phyloP scores from a whole-genome alignment of 2,113 vertebrate genomes.

The Garra rufa region DNA sequence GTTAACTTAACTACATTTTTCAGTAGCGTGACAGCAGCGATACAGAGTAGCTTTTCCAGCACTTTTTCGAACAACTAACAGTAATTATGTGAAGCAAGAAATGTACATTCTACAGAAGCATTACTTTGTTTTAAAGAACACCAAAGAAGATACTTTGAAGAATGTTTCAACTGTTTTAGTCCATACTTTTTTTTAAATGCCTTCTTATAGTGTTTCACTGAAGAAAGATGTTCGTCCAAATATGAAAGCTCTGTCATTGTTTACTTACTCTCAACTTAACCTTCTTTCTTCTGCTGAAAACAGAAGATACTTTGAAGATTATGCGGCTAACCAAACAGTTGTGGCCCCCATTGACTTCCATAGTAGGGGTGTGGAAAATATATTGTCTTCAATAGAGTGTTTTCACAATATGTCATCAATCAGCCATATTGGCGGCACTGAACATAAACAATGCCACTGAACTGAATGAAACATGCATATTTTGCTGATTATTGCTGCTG shows the following conservation, averaged over 20 bases:
- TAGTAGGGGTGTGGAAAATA: too few relatives aligned
- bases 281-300: not conserved
- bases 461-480: too few relatives aligned
- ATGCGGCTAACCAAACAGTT: too few relatives aligned
- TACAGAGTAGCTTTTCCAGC: not conserved
- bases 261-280: not conserved
- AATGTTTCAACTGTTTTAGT: not conserved
- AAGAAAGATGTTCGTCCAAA: not conserved
- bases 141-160: not conserved
- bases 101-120: not conserved
- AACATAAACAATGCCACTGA: too few relatives aligned
- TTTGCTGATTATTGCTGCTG: too few relatives aligned
- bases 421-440: too few relatives aligned
- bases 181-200: not conserved
- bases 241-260: not conserved
- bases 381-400: too few relatives aligned
- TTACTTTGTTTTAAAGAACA: not conserved
- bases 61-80: not conserved
- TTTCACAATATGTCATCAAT: too few relatives aligned
- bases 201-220: not conserved
- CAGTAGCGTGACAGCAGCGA: not conserved
- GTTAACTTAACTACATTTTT: conserved; percentile 6
- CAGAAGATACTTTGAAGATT: too few relatives aligned
- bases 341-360: too few relatives aligned
- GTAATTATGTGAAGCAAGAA: not conserved